These are phyloP conservation scores for Disparrhopalites patrizii DNA, from an alignment of 2,888 invertebrate species.

Conservation along the genomic window DNA sequence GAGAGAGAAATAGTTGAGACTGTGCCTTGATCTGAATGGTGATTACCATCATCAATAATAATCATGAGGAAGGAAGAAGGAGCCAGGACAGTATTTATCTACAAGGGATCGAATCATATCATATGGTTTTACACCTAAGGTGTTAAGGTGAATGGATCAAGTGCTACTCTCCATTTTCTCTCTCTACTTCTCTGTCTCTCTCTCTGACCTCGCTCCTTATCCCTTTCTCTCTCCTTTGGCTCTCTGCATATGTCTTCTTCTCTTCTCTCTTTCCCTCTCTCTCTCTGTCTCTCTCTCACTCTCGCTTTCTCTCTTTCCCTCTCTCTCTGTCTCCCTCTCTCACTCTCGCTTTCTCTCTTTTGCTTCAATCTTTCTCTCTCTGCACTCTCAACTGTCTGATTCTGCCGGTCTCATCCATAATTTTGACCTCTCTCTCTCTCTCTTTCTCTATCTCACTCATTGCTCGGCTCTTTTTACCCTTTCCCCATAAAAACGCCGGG, in stretches of 20 bases:
- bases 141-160: conserved; percentile 15
- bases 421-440: neutral
- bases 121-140: conserved; percentile 12
- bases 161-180: conserved; percentile 3
- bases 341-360: neutral
- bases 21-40: neutral
- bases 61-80: conserved; percentile 13
- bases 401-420: no score
- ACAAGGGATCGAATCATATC: conserved; percentile 22
- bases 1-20: neutral
- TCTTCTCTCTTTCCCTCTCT: neutral
- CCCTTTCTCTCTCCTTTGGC: no score
- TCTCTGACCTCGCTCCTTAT: no score
- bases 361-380: no score
- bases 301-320: no score
- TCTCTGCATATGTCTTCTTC: no score
- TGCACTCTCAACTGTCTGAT: no score
- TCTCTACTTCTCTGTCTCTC: neutral
- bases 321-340: neutral
- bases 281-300: no score
- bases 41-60: conserved; percentile 8
- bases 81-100: conserved; percentile 14
- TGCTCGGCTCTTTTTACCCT: no score
- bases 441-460: neutral
- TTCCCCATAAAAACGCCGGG: no score